phyloP scores from a whole-genome alignment of 1,140 invertebrate genomes.

The Brachionus koreanus region DNA sequence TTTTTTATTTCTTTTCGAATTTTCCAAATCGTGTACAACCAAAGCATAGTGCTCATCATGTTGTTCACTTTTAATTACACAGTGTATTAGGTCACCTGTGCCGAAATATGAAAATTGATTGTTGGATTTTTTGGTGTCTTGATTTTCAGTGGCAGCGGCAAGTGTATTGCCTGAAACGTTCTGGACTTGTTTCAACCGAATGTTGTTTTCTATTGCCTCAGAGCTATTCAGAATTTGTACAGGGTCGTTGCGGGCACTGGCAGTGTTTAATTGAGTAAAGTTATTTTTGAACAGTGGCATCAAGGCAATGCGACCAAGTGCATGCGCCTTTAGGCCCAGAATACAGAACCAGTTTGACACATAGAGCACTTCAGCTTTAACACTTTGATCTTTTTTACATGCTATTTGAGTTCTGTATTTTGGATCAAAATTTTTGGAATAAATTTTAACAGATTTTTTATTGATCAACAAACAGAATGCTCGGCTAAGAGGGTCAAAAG shows the following conservation, averaged over 20 bases:
- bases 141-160: background rate
- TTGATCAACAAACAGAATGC: conserved; percentile 46
- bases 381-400: conserved; percentile 45
- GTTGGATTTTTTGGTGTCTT: background rate
- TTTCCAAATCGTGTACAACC: background rate
- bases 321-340: conserved; percentile 48
- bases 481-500: conserved; percentile 46
- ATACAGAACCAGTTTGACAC: conserved; percentile 50
- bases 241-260: background rate
- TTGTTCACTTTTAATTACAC: background rate
- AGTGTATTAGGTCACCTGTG: background rate
- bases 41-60: background rate
- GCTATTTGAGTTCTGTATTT: conserved; percentile 45
- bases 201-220: background rate
- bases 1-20: background rate
- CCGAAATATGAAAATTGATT: conserved; percentile 10
- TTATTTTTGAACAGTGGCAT: conserved; percentile 47
- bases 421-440: conserved; percentile 39
- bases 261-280: conserved; percentile 40
- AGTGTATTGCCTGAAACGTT: background rate
- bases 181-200: background rate
- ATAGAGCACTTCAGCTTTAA: conserved; percentile 48
- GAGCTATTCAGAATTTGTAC: background rate
- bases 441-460: conserved; percentile 41
- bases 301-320: conserved; percentile 49